Conservation (phyloP, 2,113 vertebrate species). For the Boleophthalmus pectinirostris region DNA sequence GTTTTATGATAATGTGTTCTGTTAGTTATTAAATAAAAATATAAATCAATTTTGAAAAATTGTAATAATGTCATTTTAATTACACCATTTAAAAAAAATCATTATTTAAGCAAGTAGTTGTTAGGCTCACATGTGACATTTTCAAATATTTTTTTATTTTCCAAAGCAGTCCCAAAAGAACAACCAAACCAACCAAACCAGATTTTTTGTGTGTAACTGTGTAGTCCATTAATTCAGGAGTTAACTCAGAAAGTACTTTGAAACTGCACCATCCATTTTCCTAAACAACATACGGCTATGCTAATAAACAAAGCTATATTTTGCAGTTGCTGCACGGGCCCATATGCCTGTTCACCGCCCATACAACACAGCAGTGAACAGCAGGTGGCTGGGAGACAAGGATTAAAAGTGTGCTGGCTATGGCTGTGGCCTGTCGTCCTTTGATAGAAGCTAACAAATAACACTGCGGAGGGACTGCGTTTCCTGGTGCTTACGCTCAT, state of each 20-base stretch:
- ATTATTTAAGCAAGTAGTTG: too few species aligned
- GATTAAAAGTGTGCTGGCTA: conserved; percentile 17
- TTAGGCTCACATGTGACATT: too few species aligned
- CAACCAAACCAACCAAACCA: background rate
- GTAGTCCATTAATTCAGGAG: background rate
- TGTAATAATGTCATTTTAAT: too few species aligned
- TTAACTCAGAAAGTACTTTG: background rate
- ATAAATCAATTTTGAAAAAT: too few species aligned
- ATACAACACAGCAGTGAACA: conserved; percentile 21
- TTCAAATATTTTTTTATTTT: background rate
- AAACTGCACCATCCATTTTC: background rate
- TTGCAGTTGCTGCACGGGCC: conserved; percentile 34
- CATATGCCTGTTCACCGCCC: conserved; percentile 32
- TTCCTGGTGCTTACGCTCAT: conserved; percentile 14
- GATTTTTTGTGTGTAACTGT: background rate
- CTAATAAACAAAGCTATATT: conserved; percentile 13
- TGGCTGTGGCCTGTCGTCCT: conserved; percentile 18
- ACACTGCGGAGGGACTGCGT: conserved; percentile 14
- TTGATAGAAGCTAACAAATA: conserved; percentile 40
- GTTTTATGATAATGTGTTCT: too few species aligned
- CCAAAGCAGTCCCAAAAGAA: background rate
- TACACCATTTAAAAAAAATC: too few species aligned
- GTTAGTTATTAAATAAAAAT: too few species aligned
- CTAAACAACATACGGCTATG: background rate
- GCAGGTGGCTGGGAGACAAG: conserved; percentile 29